Evolutionary conservation across 2,797 vertebrate species (phyloP), one percentile per base, ranked within the genome.

Genomic region (Hephaestus fuliginosus): DNA sequence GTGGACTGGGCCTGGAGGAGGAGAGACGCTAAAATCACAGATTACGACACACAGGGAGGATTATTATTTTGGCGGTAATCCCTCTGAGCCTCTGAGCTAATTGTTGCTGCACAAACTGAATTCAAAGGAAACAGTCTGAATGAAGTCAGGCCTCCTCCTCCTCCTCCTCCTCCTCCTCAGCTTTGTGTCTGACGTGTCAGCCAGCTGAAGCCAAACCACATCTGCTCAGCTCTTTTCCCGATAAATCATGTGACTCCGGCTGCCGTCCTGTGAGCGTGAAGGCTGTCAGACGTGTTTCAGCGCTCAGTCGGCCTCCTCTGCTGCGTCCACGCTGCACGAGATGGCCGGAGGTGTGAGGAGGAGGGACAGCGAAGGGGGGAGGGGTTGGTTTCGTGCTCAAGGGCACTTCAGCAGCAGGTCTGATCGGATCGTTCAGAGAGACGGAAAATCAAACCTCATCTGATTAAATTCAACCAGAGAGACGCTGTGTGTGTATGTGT

Each of bases 171-270:
- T 58, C 20, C 30, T 55, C 53, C 18, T 15, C 66, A 48, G 49
- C 18, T 63, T n/a, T 70, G 51, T 71, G 61, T 83, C 68, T 70
- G 69, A 90, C 82, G 81, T 88, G 88, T 91, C 86, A 77, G 39
- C 76, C 13, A 11, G 15, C 70, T 49, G 33, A 57, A 70, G 81
- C 74, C 77, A 84, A 70, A 52, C 80, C 80, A 88, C 87, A 90
- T 89, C 67, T 90, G 89, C 78, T 43, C 51, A 1, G 2, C 76
- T 74, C 51, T 30, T 69, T 44, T 4, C 25, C 66, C 17, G 60
- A 65, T 82, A 80, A 82, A 28, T 90, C 84, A 89, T 82, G 66
- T 6, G 70, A 66, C 57, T 78, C 22, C 1, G 18, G 70, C 75
- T 68, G 81, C 48, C 4, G 4, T 77, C 87, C 76, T 86, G 73